Percentiles rank a stretch among this genome's conserved stretches.
Evolutionary conservation across 2,113 vertebrate species (phyloP).

Genomic region (Alexandromys fortis): DNA sequence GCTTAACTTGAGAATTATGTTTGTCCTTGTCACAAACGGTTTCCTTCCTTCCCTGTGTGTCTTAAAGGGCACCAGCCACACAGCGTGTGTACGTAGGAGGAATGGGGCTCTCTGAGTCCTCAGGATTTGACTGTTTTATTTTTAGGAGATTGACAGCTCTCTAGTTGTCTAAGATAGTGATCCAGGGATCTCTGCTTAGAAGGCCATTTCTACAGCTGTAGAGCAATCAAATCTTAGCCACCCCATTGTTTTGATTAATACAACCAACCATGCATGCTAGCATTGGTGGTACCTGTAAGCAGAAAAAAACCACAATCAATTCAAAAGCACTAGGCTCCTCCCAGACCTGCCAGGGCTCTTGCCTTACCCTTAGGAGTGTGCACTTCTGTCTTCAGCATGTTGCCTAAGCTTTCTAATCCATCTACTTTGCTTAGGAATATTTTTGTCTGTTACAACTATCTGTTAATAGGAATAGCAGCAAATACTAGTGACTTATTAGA

Average conservation of each 20-base stretch:
- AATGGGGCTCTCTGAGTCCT: background rate
- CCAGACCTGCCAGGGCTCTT: background rate
- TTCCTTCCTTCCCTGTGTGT: background rate
- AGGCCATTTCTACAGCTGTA: background rate
- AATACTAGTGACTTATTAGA: conserved; percentile 7
- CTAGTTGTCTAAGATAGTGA: background rate
- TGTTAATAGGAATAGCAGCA: background rate
- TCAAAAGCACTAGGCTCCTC: background rate
- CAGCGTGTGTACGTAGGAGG: background rate
- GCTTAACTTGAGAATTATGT: conserved; percentile 4
- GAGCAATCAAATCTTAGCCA: conserved; percentile 13
- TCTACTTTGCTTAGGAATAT: conserved; percentile 24
- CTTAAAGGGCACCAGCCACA: background rate
- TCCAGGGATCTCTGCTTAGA: background rate
- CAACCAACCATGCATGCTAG: background rate
- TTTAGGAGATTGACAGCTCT: background rate
- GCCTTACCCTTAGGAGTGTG: background rate
- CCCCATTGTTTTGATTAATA: background rate
- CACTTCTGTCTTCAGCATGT: background rate
- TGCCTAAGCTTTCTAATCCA: background rate
- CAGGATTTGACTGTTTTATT: background rate
- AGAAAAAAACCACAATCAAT: background rate
- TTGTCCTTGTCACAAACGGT: background rate
- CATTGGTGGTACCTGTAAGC: background rate
- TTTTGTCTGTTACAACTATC: background rate